Evolutionary conservation across 2,113 vertebrate species (phyloP).

Genomic region (Pleuronectes platessa): DNA sequence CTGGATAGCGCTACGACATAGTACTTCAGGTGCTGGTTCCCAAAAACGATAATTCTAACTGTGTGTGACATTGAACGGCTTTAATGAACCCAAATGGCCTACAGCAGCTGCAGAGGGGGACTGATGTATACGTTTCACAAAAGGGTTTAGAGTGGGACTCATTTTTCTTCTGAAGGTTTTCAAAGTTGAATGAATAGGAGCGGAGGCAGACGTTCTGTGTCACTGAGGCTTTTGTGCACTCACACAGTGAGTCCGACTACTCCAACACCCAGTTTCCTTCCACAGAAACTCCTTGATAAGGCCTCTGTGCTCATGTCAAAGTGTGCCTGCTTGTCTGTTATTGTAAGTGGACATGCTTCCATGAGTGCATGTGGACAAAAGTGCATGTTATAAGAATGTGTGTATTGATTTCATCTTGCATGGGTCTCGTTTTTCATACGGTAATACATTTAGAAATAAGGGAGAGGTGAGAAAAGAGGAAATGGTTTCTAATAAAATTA

Average conservation of each 20-base stretch:
- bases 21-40: slow-evolving; percentile 5
- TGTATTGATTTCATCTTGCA: background rate
- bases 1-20: background rate
- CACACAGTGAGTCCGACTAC: slow-evolving; percentile 4
- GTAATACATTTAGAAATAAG: background rate
- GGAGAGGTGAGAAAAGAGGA: background rate
- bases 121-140: slow-evolving; percentile 15
- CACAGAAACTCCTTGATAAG: slow-evolving; percentile 12
- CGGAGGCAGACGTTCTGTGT: slow-evolving; percentile 52
- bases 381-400: background rate
- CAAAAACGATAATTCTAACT: slow-evolving; percentile 19
- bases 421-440: background rate
- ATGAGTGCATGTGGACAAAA: background rate
- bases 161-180: slow-evolving; percentile 38
- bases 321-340: slow-evolving; percentile 5
- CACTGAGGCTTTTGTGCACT: slow-evolving; percentile 56
- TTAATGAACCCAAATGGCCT: slow-evolving; percentile 43
- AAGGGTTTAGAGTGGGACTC: slow-evolving; percentile 19
- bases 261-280: background rate
- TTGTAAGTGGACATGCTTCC: background rate
- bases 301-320: slow-evolving; percentile 4
- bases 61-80: slow-evolving; percentile 32
- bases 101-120: slow-evolving; percentile 33
- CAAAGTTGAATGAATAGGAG: slow-evolving; percentile 44
- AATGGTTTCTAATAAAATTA: background rate